Percentiles rank a stretch among this genome's conserved stretches.
Evolutionary conservation across 1,140 invertebrate species (phyloP).

Genomic region (Steinernema feltiae): DNA sequence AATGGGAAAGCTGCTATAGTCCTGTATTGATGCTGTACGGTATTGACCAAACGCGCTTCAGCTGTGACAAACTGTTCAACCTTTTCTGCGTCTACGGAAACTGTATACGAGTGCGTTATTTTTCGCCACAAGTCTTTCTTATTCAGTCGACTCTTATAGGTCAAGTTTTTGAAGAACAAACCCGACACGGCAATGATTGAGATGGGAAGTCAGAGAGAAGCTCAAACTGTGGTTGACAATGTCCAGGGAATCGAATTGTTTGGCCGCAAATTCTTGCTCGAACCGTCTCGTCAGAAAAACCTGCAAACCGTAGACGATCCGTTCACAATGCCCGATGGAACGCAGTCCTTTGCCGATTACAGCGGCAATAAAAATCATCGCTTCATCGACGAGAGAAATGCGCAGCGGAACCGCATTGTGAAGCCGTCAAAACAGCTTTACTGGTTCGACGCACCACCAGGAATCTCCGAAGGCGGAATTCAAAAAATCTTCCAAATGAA

Average conservation of each 20-base stretch:
- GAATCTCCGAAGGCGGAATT: neutral
- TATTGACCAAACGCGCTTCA: neutral
- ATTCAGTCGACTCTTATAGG: neutral
- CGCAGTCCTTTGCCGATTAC: neutral
- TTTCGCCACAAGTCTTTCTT: neutral
- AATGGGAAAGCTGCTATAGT: too few species aligned
- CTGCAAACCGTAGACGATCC: neutral
- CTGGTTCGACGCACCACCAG: neutral
- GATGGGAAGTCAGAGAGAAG: neutral
- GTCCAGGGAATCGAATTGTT: neutral
- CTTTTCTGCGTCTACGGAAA: neutral
- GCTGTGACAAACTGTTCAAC: neutral
- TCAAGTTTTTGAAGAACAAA: neutral
- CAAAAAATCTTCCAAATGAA: neutral
- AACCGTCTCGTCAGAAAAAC: neutral
- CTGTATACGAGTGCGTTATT: neutral
- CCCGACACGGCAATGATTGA: neutral
- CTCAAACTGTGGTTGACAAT: neutral
- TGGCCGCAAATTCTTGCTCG: neutral
- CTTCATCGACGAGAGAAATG: neutral
- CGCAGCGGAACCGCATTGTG: neutral
- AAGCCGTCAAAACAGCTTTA: neutral
- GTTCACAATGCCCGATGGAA: neutral
- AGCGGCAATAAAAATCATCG: neutral
- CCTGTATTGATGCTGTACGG: neutral